Conservation (phyloP, 2,888 invertebrate genomes). For the Strigamia crassipes region DNA sequence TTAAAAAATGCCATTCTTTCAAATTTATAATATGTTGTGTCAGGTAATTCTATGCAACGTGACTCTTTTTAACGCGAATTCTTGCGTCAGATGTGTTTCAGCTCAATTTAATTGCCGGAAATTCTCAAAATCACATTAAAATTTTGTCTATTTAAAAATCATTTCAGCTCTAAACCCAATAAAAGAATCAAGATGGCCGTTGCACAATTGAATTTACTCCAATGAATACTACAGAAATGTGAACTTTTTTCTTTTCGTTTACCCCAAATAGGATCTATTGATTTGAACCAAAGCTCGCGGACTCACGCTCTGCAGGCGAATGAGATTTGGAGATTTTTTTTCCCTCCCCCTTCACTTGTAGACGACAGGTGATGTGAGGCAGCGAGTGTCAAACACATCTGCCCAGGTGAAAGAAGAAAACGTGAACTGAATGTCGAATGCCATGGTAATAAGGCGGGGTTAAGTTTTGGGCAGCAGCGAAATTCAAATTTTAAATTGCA, state of each 20-base stretch:
- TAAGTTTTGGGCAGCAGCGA: neutral
- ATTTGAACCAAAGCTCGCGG: neutral
- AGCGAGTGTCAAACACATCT: conserved; percentile 27
- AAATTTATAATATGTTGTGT: too few relatives aligned
- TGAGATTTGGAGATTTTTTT: conserved; percentile 11
- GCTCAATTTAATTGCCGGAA: neutral
- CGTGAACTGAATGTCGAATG: conserved; percentile 19
- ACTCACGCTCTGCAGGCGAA: neutral
- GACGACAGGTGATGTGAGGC: conserved; percentile 26
- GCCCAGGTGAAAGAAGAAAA: conserved; percentile 23
- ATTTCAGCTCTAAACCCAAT: too few relatives aligned
- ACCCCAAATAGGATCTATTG: conserved; percentile 21
- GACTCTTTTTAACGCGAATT: too few relatives aligned
- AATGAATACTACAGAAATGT: neutral
- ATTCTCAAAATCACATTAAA: neutral
- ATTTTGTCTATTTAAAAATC: too few relatives aligned
- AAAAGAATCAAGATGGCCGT: too few relatives aligned
- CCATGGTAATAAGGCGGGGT: neutral
- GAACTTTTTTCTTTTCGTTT: neutral
- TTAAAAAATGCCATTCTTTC: too few relatives aligned
- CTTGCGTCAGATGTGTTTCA: too few relatives aligned
- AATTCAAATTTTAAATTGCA: neutral
- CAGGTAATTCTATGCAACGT: too few relatives aligned
- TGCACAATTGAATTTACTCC: neutral
- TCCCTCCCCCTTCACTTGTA: neutral